These are phyloP conservation scores for Dolichoris vasculosae DNA, from an alignment of 1,140 invertebrate genomes.

Conservation along the genomic window DNA sequence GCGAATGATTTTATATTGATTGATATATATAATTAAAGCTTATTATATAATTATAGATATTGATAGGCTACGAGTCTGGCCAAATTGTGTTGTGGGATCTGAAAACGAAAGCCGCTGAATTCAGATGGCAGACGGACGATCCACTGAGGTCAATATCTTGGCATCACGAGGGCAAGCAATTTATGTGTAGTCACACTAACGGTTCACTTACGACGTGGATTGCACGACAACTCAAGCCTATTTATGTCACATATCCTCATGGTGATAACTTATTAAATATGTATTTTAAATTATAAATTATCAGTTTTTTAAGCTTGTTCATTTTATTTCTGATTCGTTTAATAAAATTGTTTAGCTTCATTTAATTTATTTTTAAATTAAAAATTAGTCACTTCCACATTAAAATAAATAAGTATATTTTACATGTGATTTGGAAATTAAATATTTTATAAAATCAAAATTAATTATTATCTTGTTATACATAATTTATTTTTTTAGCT, in stretches of 20 bases:
- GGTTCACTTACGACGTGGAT: constrained; percentile 96
- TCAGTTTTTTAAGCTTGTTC: too few relatives aligned
- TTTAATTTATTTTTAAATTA: too few relatives aligned
- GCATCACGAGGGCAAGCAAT: constrained; percentile 98
- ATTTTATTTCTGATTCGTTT: too few relatives aligned
- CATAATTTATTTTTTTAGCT: too few relatives aligned
- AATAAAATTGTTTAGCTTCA: too few relatives aligned
- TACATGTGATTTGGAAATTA: too few relatives aligned
- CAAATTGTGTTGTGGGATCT: constrained; percentile 97
- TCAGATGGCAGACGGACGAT: constrained; percentile 86
- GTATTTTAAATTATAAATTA: too few relatives aligned
- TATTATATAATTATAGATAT: constrained; percentile 78
- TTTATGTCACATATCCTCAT: constrained; percentile 90
- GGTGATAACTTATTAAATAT: constrained; percentile 78
- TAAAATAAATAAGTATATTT: too few relatives aligned
- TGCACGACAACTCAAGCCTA: constrained; percentile 84
- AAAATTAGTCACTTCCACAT: too few relatives aligned
- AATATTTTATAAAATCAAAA: too few relatives aligned
- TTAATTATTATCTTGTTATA: too few relatives aligned
- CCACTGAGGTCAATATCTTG: constrained; percentile 91
- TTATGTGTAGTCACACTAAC: constrained; percentile 97
- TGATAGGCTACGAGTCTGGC: constrained; percentile 97
- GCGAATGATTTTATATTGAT: too few relatives aligned
- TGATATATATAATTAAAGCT: not conserved
- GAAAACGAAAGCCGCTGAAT: constrained; percentile 85